phyloP scores from a whole-genome alignment of 2,797 vertebrate genomes.

The Lepus townsendii region DNA sequence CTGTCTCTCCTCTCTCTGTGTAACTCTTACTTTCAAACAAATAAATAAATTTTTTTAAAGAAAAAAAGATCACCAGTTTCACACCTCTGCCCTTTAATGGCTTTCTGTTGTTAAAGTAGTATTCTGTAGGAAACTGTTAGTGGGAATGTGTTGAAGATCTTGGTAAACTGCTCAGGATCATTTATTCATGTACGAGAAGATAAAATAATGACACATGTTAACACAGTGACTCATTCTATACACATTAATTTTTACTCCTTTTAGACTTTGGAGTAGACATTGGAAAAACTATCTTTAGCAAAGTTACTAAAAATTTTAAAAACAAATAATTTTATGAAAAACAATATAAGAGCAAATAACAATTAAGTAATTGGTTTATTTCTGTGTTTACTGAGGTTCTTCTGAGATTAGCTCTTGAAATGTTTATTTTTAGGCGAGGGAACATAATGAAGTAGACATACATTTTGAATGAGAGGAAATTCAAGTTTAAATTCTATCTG shows the following conservation, averaged over 20 bases:
- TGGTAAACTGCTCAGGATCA: background rate
- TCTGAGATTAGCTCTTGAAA: background rate
- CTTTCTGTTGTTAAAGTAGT: background rate
- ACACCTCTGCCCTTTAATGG: background rate
- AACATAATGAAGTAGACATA: background rate
- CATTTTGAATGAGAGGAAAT: constrained; percentile 19
- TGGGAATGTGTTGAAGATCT: background rate
- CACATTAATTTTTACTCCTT: background rate
- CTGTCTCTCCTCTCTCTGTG: too few species aligned
- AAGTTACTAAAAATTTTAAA: background rate
- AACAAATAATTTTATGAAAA: constrained; percentile 18
- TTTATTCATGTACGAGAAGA: background rate
- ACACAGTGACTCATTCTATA: background rate
- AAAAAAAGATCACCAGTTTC: background rate
- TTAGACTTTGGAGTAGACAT: background rate
- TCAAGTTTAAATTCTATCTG: background rate
- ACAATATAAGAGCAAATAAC: background rate
- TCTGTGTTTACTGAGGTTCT: background rate
- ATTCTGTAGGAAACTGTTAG: background rate
- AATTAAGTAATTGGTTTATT: background rate
- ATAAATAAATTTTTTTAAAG: too few species aligned
- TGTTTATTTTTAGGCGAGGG: background rate
- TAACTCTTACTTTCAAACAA: too few species aligned
- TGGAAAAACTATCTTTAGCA: background rate
- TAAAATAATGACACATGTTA: background rate